Evolutionary conservation across 1,140 invertebrate genomes (phyloP).

Genomic region (Bombus breviceps): DNA sequence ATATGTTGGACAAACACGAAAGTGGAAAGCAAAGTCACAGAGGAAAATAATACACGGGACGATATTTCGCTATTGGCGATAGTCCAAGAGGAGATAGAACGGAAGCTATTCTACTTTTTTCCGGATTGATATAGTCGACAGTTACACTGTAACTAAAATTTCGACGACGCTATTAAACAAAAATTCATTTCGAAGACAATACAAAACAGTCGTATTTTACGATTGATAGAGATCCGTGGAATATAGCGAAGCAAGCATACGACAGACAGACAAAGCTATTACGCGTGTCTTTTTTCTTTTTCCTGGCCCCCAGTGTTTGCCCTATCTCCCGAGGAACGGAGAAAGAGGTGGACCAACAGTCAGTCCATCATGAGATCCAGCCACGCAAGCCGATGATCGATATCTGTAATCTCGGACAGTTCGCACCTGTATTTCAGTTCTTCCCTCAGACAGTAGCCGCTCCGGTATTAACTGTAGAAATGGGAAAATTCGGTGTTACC

Average conservation of each 20-base stretch:
- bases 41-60: slow-evolving; percentile 1
- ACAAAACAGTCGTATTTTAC: slow-evolving; percentile 23
- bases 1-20: not conserved
- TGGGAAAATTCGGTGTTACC: slow-evolving; percentile 34
- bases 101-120: not conserved
- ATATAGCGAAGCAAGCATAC: not conserved
- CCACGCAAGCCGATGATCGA: slow-evolving; percentile 37
- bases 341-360: not conserved
- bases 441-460: not conserved
- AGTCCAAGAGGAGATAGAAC: not conserved
- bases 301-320: not conserved
- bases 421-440: slow-evolving; percentile 19
- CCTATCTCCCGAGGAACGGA: not conserved
- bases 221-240: slow-evolving; percentile 14
- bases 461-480: slow-evolving; percentile 17
- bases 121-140: not conserved
- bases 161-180: not conserved
- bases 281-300: not conserved
- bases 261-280: not conserved
- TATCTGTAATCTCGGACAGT: slow-evolving; percentile 36
- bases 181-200: slow-evolving; percentile 29
- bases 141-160: slow-evolving; percentile 15
- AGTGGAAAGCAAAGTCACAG: not conserved
- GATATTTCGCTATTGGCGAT: not conserved
- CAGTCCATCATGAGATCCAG: slow-evolving; percentile 37